Conservation (phyloP, 2,113 vertebrate genomes). For the Sceloporus undulatus region DNA sequence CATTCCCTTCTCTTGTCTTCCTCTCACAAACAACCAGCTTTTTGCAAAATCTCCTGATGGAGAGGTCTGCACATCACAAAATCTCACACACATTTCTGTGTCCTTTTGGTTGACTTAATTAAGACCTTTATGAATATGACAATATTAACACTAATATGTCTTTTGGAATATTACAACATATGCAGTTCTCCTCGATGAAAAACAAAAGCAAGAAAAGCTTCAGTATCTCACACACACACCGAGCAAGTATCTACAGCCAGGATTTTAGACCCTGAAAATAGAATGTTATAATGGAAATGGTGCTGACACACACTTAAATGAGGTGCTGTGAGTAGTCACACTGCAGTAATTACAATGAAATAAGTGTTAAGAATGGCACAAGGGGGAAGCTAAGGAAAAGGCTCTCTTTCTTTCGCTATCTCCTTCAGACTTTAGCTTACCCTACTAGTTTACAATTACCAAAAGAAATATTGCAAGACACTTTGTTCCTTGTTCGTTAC, state of each 20-base stretch:
- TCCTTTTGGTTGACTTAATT: neutral
- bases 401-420: conserved; percentile 38
- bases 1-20: neutral
- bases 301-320: conserved; percentile 56
- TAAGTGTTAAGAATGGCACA: conserved; percentile 51
- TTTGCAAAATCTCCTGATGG: neutral
- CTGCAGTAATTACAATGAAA: conserved; percentile 60
- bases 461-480: conserved; percentile 53
- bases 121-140: neutral
- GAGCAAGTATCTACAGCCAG: conserved; percentile 50
- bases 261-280: conserved; percentile 56
- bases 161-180: neutral
- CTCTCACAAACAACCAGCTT: too few species aligned
- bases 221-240: neutral
- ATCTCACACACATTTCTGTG: neutral
- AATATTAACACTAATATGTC: neutral
- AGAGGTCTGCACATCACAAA: neutral
- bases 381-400: conserved; percentile 20
- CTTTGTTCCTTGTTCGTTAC: conserved; percentile 48
- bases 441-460: conserved; percentile 43
- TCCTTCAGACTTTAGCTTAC: conserved; percentile 56
- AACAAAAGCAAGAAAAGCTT: neutral
- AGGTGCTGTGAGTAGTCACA: conserved; percentile 54
- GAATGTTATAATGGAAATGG: conserved; percentile 50
- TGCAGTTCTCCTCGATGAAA: conserved; percentile 15